Evolutionary conservation across 2,113 vertebrate species (phyloP), one percentile per base, ranked within the genome.

Genomic region (Malurus melanocephalus): DNA sequence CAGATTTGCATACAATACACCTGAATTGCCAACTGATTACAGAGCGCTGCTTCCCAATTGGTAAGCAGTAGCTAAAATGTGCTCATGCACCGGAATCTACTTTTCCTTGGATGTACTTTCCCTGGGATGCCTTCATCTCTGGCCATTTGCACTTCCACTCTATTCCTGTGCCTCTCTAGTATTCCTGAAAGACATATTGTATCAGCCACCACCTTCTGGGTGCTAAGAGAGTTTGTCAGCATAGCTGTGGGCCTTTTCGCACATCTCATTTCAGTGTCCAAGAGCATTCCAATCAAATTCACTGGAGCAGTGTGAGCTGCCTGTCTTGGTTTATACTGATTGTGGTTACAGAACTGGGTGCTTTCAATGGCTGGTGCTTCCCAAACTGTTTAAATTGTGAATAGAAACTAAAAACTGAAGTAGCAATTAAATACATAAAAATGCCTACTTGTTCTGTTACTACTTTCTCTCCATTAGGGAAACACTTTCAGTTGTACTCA

Each of bases 31-130:
- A 12, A 22, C 21, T 22, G 46, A 48, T 22, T 48, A 48, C 46
- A 12, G 17, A 26, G 9, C 8, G 5, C 12, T 27, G 11, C 33
- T 80, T 86, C 30, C 21, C 23, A 32, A 6, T 15, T n/a, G 28
- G 57, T 74, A 38, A n/a, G 10, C 35, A n/a, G 23, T 24, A 51
- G 8, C 16, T 23, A 15, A 69, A 42, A 74, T 0, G 0, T 33
- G n/a, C 11, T 56, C 9, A 7, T 19, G 23, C 2, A 3, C 23
- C 6, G 2, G 9, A 40, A 30, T 20, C 45, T 28, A 8, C 45
- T 38, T 48, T 84, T 18, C 8, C 19, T 38, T 18, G 40, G 21
- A 57, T 16, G 14, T 32, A 5, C 21, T 35, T 52, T 68, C 7
- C 15, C 23, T 27, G 30, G 22, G 20, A 69, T 32, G 32, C 53